phyloP scores from a whole-genome alignment of 2,888 invertebrate genomes.

The Gasteruption jaculator region DNA sequence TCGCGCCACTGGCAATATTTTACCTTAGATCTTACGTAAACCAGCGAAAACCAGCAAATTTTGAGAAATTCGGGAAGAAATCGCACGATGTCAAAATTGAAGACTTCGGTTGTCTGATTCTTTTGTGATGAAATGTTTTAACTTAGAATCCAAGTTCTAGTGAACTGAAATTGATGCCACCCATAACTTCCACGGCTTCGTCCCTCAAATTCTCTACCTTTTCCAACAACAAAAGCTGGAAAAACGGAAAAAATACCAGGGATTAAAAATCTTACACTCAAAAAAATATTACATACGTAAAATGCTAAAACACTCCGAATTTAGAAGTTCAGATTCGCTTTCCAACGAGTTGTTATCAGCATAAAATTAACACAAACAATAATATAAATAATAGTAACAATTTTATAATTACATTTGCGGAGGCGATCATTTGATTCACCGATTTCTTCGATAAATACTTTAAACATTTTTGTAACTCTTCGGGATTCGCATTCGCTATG shows the following conservation, averaged over 20 bases:
- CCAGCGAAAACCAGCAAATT: too few relatives aligned
- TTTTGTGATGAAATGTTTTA: too few relatives aligned
- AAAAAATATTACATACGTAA: too few relatives aligned
- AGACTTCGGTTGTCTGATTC: too few relatives aligned
- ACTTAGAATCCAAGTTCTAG: too few relatives aligned
- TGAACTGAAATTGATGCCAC: slow-evolving; percentile 51
- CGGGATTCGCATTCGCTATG: slow-evolving; percentile 69
- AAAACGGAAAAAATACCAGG: slow-evolving; percentile 32
- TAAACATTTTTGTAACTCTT: slow-evolving; percentile 60
- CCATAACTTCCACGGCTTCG: slow-evolving; percentile 73
- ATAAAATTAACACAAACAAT: slow-evolving; percentile 8
- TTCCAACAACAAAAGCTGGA: slow-evolving; percentile 75
- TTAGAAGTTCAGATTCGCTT: too few relatives aligned
- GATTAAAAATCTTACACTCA: slow-evolving; percentile 17
- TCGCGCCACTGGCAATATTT: too few relatives aligned
- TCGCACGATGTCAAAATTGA: too few relatives aligned
- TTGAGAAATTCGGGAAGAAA: too few relatives aligned
- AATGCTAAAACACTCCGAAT: too few relatives aligned
- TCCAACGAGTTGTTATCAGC: too few relatives aligned
- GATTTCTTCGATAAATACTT: slow-evolving; percentile 69
- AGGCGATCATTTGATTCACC: slow-evolving; percentile 78
- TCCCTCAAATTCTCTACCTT: slow-evolving; percentile 84
- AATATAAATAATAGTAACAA: slow-evolving; percentile 10
- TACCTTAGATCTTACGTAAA: too few relatives aligned
- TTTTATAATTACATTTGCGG: slow-evolving; percentile 69